Conservation (phyloP, 1,140 invertebrate genomes). For the Saccostrea glomerata region DNA sequence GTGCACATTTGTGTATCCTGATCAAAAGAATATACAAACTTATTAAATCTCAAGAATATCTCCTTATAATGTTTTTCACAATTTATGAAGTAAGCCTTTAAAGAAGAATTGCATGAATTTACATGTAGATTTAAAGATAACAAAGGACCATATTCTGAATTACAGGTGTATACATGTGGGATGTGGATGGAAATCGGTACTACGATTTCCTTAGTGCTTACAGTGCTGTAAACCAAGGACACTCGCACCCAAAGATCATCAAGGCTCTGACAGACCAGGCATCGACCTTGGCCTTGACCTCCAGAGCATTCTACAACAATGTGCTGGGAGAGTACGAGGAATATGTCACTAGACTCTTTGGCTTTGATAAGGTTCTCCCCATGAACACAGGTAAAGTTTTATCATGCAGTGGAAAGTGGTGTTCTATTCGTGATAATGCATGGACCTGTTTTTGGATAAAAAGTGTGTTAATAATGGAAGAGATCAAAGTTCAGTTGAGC, state of each 20-base stretch:
- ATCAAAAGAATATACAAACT: too few species aligned
- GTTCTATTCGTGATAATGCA: not conserved
- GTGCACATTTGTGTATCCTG: too few species aligned
- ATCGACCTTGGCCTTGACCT: conserved; percentile 86
- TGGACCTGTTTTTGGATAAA: not conserved
- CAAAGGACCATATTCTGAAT: not conserved
- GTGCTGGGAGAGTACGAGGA: conserved; percentile 96
- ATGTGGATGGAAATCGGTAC: conserved; percentile 96
- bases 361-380: conserved; percentile 95
- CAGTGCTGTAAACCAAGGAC: conserved; percentile 98
- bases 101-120: too few species aligned
- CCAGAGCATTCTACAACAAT: conserved; percentile 96
- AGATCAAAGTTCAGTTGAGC: too few species aligned
- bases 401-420: not conserved
- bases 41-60: too few species aligned
- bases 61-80: too few species aligned
- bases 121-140: too few species aligned
- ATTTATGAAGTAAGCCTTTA: too few species aligned
- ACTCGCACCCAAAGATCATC: conserved; percentile 97
- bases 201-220: conserved; percentile 98
- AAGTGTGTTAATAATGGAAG: too few species aligned
- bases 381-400: conserved; percentile 93
- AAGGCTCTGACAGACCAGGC: conserved; percentile 89
- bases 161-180: conserved; percentile 93
- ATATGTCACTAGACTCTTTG: conserved; percentile 93